Evolutionary conservation across 1,140 invertebrate genomes (phyloP), one percentile per base, ranked within the genome.

Genomic region (Melitaea cinxia): DNA sequence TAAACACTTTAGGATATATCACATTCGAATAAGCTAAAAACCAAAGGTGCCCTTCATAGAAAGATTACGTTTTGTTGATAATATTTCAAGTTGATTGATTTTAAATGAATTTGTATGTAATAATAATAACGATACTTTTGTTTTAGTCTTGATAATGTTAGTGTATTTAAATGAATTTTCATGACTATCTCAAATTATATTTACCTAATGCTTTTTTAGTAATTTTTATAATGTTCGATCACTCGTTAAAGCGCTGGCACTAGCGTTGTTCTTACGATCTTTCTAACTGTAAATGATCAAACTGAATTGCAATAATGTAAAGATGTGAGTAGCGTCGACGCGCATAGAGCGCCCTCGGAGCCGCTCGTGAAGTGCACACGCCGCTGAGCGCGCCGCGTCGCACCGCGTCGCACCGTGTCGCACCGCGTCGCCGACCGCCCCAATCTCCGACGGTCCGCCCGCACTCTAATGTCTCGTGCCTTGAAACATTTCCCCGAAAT

Each of bases 21-120:
- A 83, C 88, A 87, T 89, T 89, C 83, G 88, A 90, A 78, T 92
- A 92, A 92, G 91, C 91, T 92, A 92, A 91, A 92, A 91, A 92
- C 91, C 91, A 92, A 92, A 92, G 91, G 91, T 92, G 91, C 91
- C 91, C 91, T 92, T 92, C 89, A 91, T 91, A 92, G 89, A 91
- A 86, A 83, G 83, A 88, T 88, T 91, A 91, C 88, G 86, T 91
- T 91, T 88, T 91, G 88, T 91, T 91, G 83, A 85, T 90, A 83
- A 87, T 91, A 91, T 88, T 89, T 91, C 86, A 88, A 89, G 88
- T 91, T 91, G 73, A 88, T 89, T 91, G 82, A 87, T 91, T 87
- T 86, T 89, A 82, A 88, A 89, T 84, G 82, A 87, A 86, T 80
- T 90, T 88, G 83, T 89, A 86, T 85, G 75, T 90, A 89, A 85